A percentile compares a stretch with the other conserved stretches of the same genome.
Evolutionary conservation across 1,140 invertebrate genomes (phyloP).

Genomic region (Caenorhabditis brenneri): DNA sequence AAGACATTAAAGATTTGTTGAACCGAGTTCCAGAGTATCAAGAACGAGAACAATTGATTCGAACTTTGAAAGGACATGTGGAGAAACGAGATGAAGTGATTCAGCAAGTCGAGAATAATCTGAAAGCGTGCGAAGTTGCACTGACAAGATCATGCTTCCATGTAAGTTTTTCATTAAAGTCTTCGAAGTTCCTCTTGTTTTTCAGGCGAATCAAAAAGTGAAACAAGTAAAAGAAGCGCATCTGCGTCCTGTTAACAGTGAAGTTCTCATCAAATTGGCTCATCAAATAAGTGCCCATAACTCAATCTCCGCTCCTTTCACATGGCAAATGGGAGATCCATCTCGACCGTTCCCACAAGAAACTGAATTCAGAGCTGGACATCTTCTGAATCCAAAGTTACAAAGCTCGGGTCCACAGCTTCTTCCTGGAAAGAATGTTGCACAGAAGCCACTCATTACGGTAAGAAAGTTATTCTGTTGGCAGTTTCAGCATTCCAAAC

Average conservation of each 20-base stretch:
- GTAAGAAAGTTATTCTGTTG: no score
- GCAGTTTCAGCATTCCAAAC: background rate
- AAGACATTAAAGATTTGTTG: background rate
- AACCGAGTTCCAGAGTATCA: slow-evolving; percentile 42
- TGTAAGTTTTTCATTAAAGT: background rate
- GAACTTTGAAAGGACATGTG: background rate
- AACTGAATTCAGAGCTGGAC: slow-evolving; percentile 39
- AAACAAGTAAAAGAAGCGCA: slow-evolving; percentile 28
- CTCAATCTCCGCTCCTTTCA: slow-evolving; percentile 21
- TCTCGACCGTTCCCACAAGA: slow-evolving; percentile 48
- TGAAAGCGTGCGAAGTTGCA: slow-evolving; percentile 13
- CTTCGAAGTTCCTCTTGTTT: background rate
- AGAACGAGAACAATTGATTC: slow-evolving; percentile 41
- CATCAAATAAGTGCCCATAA: slow-evolving; percentile 50
- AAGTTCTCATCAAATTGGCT: slow-evolving; percentile 46
- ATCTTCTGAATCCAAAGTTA: background rate
- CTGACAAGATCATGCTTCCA: slow-evolving; percentile 33
- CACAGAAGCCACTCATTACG: background rate
- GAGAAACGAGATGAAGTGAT: slow-evolving; percentile 45
- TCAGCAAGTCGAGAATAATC: background rate
- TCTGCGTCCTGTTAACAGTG: slow-evolving; percentile 31
- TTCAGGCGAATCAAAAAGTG: slow-evolving; percentile 38
- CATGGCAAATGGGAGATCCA: slow-evolving; percentile 47
- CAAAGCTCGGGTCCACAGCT: background rate
- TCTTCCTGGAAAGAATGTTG: background rate